Evolutionary conservation across 2,797 vertebrate genomes (phyloP), one percentile per base, ranked within the genome.

Genomic region (Mus spretus): DNA sequence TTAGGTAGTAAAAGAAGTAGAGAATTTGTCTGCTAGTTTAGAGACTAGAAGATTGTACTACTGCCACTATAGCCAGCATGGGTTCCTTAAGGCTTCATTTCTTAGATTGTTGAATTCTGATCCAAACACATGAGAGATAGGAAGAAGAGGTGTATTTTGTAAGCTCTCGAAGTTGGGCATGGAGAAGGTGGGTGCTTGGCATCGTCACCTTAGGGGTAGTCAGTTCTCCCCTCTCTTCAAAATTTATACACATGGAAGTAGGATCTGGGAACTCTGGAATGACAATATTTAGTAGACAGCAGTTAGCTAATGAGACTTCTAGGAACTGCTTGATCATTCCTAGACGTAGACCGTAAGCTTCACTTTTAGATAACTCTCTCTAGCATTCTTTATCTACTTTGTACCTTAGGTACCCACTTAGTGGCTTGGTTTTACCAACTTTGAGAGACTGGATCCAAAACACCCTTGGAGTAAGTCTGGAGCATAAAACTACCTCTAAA

Each of bases 371-470:
- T 96, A 85, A 34, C 15, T 91, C 89, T 17, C 93, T 98, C 78
- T 97, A 98, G 98, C 97, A 92, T 61, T 77, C 97, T 97, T 98
- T 98, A 94, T 92, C 81, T 98, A 89, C 57, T 93, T 98, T 98
- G 55, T 94, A 93, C 95, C 97, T 82, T 98, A 99, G 99, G 98
- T 99, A 99, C 98, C 99, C 98, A 97, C 98, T 99, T 97, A 99
- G 99, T 98, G 99, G 99, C 93, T 98, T 99, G 99, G 97, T 99
- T 97, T 99, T 99, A 93, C 99, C 99, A 67, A 98, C 98, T 97
- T 98, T 99, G 98, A 99, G 98, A 98, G 99, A 99, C 57, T 99
- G 99, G 99, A 98, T 99, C 93, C 99, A 99, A 98, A 98, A 98
- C 98, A 99, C 99, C 1, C 99, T 99, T 98, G 99, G 99, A 98